phyloP scores from a whole-genome alignment of 2,797 vertebrate genomes.

The Coendou prehensilis region DNA sequence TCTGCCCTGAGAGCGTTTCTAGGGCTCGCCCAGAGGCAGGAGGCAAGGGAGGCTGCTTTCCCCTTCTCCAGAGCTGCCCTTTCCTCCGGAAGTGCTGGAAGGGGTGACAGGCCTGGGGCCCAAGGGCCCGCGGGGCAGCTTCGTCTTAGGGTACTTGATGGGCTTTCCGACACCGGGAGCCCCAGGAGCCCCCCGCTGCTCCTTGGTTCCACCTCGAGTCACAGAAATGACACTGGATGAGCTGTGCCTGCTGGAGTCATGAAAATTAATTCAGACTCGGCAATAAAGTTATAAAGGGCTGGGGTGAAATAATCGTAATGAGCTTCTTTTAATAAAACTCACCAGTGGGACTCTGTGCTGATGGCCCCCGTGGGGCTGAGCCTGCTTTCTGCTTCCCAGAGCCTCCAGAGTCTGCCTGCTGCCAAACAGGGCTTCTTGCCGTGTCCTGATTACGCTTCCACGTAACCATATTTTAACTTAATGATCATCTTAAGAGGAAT shows the following conservation, averaged over 20 bases:
- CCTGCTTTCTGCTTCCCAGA: constrained; percentile 45
- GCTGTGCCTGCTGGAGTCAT: constrained; percentile 9
- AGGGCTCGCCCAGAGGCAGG: neutral
- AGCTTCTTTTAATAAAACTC: constrained; percentile 82
- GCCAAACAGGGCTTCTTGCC: constrained; percentile 22
- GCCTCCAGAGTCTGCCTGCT: constrained; percentile 32
- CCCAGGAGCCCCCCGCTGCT: neutral
- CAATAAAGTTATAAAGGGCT: constrained; percentile 78
- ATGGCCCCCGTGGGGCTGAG: constrained; percentile 52
- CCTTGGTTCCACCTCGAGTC: neutral
- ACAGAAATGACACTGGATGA: constrained; percentile 7
- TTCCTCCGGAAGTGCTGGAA: neutral
- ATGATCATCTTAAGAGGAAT: constrained; percentile 67
- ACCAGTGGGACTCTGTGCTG: constrained; percentile 67
- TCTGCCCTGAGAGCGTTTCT: neutral
- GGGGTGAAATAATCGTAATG: constrained; percentile 74
- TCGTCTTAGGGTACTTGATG: neutral
- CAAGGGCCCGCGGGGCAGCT: neutral
- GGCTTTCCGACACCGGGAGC: fast-evolving
- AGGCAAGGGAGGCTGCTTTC: neutral
- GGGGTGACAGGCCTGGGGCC: neutral
- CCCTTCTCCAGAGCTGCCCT: neutral
- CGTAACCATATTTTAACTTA: constrained; percentile 75
- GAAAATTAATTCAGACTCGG: constrained; percentile 74
- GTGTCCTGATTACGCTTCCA: constrained; percentile 58